phyloP scores from a whole-genome alignment of 2,113 vertebrate genomes.

The Lophura nycthemera region DNA sequence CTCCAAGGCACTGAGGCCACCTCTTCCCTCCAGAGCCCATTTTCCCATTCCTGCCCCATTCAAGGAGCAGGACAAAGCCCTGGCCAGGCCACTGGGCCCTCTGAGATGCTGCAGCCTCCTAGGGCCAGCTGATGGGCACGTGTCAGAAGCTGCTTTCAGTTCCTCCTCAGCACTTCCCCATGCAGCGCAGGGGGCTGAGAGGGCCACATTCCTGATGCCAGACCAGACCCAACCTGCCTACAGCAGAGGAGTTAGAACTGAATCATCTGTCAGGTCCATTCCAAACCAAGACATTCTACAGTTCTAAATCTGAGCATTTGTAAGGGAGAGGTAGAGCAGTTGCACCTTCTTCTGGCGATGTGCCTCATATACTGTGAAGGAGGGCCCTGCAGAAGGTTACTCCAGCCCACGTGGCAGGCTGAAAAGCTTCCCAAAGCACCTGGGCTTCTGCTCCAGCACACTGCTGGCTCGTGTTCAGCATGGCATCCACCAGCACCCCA shows the following conservation, averaged over 20 bases:
- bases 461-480: neutral
- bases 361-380: neutral
- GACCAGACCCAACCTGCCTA: neutral
- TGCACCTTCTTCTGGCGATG: neutral
- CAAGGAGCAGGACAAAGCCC: neutral
- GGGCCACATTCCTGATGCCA: rapidly evolving
- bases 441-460: too few relatives aligned
- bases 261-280: too few relatives aligned
- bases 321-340: neutral
- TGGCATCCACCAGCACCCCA: neutral
- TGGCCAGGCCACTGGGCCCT: neutral
- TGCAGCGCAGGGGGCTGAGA: neutral
- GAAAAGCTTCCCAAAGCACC: neutral
- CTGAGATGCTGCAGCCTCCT: neutral
- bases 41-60: neutral
- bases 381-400: too few relatives aligned
- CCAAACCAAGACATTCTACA: too few relatives aligned
- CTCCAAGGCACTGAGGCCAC: neutral
- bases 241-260: too few relatives aligned
- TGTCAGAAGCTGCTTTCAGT: neutral
- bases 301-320: neutral
- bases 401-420: neutral
- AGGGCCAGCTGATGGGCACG: neutral
- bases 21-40: neutral
- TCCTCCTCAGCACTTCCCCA: slow-evolving; percentile 36